These are phyloP conservation scores for Todus mexicanus DNA, from an alignment of 2,797 vertebrate genomes.

Conservation along the genomic window DNA sequence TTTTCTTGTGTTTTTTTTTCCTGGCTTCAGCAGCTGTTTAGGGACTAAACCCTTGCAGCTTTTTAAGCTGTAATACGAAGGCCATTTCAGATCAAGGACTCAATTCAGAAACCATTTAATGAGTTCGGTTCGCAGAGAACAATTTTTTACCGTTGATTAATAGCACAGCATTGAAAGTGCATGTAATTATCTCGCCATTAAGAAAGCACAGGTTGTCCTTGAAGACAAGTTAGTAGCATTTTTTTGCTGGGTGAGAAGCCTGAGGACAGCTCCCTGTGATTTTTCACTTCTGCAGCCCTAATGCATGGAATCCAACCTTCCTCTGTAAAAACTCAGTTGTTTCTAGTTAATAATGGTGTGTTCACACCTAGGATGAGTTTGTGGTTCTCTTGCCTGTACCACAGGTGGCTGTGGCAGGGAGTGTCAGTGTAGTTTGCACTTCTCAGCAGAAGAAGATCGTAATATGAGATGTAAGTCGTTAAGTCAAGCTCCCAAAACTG, in stretches of 20 bases:
- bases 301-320: background rate
- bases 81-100: background rate
- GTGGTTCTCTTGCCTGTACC: background rate
- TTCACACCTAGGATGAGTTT: background rate
- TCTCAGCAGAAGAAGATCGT: background rate
- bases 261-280: background rate
- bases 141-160: background rate
- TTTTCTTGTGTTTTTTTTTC: no score
- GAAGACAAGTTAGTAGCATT: background rate
- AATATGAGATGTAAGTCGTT: background rate
- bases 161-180: background rate
- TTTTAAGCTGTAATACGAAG: background rate
- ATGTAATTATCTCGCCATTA: background rate
- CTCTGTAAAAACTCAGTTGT: background rate
- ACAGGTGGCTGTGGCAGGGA: background rate
- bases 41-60: background rate
- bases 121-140: background rate
- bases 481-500: background rate
- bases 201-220: background rate
- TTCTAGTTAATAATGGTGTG: background rate
- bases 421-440: background rate
- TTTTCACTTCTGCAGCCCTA: background rate
- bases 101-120: background rate
- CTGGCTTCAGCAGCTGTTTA: background rate
- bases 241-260: background rate